These are phyloP conservation scores for Smithornis capensis DNA, from an alignment of 2,113 vertebrate genomes.

Conservation along the genomic window DNA sequence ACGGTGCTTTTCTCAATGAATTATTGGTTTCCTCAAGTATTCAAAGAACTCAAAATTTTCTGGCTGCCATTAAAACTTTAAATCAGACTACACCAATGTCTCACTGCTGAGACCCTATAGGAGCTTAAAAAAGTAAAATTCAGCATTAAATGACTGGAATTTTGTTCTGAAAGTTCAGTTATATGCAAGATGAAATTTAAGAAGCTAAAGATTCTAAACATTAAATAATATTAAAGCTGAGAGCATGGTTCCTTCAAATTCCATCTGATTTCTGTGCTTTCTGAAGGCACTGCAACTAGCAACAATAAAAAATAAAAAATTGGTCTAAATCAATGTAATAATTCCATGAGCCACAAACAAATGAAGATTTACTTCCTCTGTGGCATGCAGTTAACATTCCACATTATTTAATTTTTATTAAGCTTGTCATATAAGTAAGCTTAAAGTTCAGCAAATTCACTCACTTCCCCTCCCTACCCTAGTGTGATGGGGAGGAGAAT, in stretches of 20 bases:
- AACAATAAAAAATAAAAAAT: background rate
- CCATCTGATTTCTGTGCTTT: background rate
- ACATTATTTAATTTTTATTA: background rate
- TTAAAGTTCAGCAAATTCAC: background rate
- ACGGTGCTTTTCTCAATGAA: background rate
- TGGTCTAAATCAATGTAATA: background rate
- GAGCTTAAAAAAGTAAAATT: background rate
- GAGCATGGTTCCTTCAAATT: background rate
- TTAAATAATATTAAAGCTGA: background rate
- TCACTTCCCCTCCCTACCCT: too few species aligned
- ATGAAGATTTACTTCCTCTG: background rate
- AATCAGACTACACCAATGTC: background rate
- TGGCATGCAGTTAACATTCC: background rate
- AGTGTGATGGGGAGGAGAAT: fast-evolving
- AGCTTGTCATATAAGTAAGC: background rate
- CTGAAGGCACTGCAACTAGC: background rate
- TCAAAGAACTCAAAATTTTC: background rate
- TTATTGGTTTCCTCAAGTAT: background rate
- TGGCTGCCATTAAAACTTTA: background rate
- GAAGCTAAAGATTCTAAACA: background rate
- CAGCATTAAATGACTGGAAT: background rate
- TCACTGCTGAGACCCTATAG: background rate
- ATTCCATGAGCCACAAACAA: background rate
- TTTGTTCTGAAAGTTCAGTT: background rate
- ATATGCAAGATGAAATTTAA: background rate